Conservation (phyloP, 2,888 invertebrate genomes). For the Cantharis rustica region DNA sequence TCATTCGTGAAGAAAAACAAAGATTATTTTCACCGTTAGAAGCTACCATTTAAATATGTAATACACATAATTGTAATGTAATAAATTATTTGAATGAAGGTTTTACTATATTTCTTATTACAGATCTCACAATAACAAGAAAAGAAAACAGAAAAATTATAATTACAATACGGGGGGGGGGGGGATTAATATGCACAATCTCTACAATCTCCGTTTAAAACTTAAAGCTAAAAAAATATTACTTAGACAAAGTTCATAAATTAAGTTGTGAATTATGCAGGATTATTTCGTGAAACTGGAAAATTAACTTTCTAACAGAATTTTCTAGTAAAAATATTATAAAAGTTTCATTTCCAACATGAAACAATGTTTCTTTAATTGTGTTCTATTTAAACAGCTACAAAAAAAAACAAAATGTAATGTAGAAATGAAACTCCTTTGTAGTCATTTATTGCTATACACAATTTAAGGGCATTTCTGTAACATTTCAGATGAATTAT, state of each 20-base stretch:
- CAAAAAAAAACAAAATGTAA: not conserved
- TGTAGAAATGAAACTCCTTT: not conserved
- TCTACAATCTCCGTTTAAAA: too few relatives aligned
- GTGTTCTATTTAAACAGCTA: not conserved
- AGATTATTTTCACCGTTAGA: not conserved
- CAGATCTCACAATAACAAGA: too few relatives aligned
- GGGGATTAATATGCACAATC: not conserved
- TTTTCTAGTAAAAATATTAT: not conserved
- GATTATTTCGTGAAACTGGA: not conserved
- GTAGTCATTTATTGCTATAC: not conserved
- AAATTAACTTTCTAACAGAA: not conserved
- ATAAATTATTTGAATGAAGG: too few relatives aligned
- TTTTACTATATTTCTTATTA: too few relatives aligned
- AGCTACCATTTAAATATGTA: not conserved
- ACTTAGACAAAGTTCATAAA: not conserved
- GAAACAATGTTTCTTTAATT: not conserved
- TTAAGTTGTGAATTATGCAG: not conserved
- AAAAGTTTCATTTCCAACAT: not conserved
- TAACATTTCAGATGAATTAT: not conserved
- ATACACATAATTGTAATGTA: not conserved
- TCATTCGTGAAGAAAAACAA: not conserved
- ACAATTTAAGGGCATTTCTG: not conserved
- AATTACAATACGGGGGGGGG: too few relatives aligned
- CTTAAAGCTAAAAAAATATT: not conserved
- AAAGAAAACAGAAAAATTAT: too few relatives aligned